phyloP scores from a whole-genome alignment of 2,113 vertebrate species.

The Trichechus manatus region DNA sequence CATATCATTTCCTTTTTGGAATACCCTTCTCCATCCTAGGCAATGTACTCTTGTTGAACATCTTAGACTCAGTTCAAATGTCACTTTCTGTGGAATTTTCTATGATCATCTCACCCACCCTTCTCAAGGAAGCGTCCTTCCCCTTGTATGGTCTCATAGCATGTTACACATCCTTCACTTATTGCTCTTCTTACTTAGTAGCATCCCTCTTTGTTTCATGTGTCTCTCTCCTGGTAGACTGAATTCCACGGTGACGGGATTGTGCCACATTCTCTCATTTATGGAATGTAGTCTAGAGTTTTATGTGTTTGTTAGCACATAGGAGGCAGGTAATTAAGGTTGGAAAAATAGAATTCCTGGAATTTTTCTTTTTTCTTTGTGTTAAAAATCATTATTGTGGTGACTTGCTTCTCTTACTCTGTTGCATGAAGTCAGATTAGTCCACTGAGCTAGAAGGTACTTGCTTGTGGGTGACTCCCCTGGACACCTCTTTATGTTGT shows the following conservation, averaged over 20 bases:
- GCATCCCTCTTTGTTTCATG: not conserved
- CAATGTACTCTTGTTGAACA: not conserved
- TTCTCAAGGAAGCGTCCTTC: not conserved
- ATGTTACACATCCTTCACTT: not conserved
- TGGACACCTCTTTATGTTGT: not conserved
- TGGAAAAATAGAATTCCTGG: slow-evolving; percentile 24
- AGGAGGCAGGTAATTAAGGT: not conserved
- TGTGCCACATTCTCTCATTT: not conserved
- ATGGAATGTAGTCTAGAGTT: not conserved
- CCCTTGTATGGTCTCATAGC: fast-evolving
- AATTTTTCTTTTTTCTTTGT: not conserved
- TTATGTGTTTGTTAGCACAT: not conserved
- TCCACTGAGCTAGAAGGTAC: not conserved
- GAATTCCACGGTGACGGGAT: not conserved
- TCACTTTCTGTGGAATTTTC: not conserved
- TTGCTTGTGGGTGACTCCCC: not conserved
- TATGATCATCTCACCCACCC: not conserved
- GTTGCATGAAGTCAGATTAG: not conserved
- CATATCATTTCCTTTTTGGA: not conserved
- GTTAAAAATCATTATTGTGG: not conserved
- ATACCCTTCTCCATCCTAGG: not conserved
- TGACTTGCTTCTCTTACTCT: not conserved
- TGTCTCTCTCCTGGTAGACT: not conserved
- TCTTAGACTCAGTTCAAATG: not conserved
- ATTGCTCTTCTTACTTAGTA: not conserved